Base-by-base conservation (phyloP, 1,140 invertebrate genomes). In the Cephus cinctus region DNA sequence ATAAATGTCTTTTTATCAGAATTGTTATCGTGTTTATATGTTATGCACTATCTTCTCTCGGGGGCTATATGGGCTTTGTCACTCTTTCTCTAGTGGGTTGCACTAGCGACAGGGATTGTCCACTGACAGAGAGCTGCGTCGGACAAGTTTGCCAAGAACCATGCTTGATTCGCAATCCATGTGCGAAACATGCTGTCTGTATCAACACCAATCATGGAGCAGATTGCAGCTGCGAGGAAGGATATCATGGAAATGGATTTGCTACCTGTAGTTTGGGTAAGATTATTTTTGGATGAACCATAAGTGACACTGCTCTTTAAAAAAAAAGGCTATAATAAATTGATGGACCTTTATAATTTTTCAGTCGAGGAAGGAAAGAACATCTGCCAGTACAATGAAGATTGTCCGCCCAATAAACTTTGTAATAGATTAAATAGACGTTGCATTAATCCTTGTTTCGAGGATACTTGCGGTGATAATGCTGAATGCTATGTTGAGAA, bases 301-400 rank as follows among this genome's bases (percentile, higher is more conserved):
- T 15, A 47, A 47, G 15, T 27, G 25, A 8, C 2, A 23, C 12
- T 19, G 12, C 4, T 44, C 39, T 50, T 34, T 50, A 19, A 25
- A 47, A 50, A 18, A 31, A 20, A 43, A 1, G 16, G 16, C 27
- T 12, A 31, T 36, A 27, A 46, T 48, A 47, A 19, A 23, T 5
- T 32, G 14, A 31, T 43, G n/a, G 2, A 43, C 8, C 2, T 27
- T n/a, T 50, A 60, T 39, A 32, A n/a, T 61, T 69, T 76, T 76
- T 59, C 73, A 88, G 85, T 86, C 36, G 74, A 79, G 55, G 77
- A 82, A 60, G 76, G 81, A 46, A 77, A 82, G 59, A 83, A 87
- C 49, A 80, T 92, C 25, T 95, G 93, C 61, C 89, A 93, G 64
- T 92, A 91, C 66, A 92, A 93, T 56, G 89, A 92, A 78, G 90